Evolutionary conservation across 2,113 vertebrate species (phyloP).

Genomic region (Atherinomorus stipes): DNA sequence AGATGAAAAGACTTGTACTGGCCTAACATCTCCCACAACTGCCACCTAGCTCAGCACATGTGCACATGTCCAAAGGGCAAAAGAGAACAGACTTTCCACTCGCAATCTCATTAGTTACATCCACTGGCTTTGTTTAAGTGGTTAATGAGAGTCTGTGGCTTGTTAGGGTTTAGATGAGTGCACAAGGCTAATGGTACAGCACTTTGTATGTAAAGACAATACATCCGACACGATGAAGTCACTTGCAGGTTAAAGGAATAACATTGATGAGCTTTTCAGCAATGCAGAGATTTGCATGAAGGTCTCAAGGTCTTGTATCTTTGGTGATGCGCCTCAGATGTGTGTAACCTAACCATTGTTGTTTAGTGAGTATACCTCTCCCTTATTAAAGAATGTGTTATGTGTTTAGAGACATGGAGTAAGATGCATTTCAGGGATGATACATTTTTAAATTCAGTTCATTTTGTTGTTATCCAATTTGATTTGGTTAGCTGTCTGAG

Average conservation of each 20-base stretch:
- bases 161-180: not conserved
- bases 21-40: not conserved
- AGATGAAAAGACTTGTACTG: not conserved
- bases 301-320: not conserved
- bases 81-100: not conserved
- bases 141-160: not conserved
- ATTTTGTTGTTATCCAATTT: not conserved
- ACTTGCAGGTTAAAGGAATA: not conserved
- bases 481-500: not conserved
- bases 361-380: not conserved
- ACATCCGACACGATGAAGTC: not conserved
- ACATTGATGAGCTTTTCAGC: not conserved
- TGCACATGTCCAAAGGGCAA: not conserved
- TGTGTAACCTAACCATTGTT: not conserved
- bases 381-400: not conserved
- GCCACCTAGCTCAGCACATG: not conserved
- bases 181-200: not conserved
- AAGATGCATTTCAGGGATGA: not conserved
- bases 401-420: not conserved
- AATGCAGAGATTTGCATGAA: not conserved
- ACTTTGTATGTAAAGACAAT: not conserved
- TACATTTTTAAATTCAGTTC: not conserved
- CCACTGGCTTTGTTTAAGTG: not conserved
- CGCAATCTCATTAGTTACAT: not conserved
- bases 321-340: not conserved